These are phyloP conservation scores for Lepeophtheirus salmonis DNA, from an alignment of 1,140 invertebrate species.

Conservation along the genomic window DNA sequence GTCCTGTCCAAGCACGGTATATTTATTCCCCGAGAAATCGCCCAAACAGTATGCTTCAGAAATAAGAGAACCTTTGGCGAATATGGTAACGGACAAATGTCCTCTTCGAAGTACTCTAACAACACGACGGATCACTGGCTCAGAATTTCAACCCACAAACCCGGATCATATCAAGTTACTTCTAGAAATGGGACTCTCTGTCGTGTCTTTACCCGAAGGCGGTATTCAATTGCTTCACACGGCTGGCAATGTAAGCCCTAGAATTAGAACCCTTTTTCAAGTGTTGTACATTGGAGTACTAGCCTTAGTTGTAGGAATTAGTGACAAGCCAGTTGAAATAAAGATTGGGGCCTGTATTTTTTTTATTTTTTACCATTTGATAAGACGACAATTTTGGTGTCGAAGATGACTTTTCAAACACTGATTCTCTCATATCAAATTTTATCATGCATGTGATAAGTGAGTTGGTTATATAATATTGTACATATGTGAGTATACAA, in stretches of 20 bases:
- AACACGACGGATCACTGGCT: conserved; percentile 43
- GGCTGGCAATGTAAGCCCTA: conserved; percentile 28
- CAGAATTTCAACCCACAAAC: conserved; percentile 61
- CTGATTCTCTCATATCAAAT: too few relatives aligned
- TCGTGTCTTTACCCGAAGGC: conserved; percentile 68
- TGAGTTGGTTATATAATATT: too few relatives aligned
- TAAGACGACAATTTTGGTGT: too few relatives aligned
- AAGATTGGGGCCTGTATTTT: too few relatives aligned
- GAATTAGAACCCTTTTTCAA: too few relatives aligned
- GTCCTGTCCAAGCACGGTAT: conserved; percentile 64
- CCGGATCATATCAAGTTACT: conserved; percentile 69
- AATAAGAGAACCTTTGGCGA: conserved; percentile 43
- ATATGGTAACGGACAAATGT: conserved; percentile 56
- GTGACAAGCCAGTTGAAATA: too few relatives aligned
- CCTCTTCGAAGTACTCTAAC: conserved; percentile 37
- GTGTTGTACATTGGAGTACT: too few relatives aligned
- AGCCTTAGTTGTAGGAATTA: too few relatives aligned
- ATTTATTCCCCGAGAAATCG: conserved; percentile 49
- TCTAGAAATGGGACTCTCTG: conserved; percentile 80
- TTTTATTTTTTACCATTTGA: too few relatives aligned
- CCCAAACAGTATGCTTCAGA: conserved; percentile 32
- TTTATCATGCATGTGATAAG: too few relatives aligned
- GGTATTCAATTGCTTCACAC: conserved; percentile 68
- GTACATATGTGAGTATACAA: too few relatives aligned
- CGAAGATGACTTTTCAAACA: too few relatives aligned